Base-by-base conservation (phyloP, 2,888 invertebrate genomes). In the Catocala nupta region DNA sequence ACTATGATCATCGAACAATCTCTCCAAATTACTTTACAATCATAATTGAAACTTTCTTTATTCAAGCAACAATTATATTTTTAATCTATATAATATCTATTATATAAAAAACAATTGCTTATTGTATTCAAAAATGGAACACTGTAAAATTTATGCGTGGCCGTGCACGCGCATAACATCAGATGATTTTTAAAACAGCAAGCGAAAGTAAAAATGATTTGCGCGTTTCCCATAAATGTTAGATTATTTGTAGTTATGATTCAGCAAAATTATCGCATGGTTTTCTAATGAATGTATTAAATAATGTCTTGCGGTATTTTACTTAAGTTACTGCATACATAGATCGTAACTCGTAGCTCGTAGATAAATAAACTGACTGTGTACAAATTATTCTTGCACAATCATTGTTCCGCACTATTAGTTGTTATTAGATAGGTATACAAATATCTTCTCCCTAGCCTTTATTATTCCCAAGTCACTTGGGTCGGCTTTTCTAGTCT, bases 81-180 rank as follows among this genome's bases (percentile, higher is more conserved):
- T 70, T 63, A 59, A 70, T 71, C 65, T 70, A n/a, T 36, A 47
- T 61, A 39, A 53, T 62, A 42, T 13, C 53, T 59, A 51, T 77
- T 71, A 68, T 52, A 49, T 66, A 65, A 76, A 70, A 63, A 60
- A 52, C 54, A 66, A 73, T 63, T 25, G 53, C 58, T 0, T 4
- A 39, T 61, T 48, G 49, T 54, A 61, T 63, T 58, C 33, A 58
- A 59, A 71, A 55, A 66, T 44, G 59, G 42, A 68, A 66, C 36
- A 51, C 25, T 60, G 57, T 55, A 39, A 65, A 56, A 33, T 67
- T 54, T 33, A 59, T 42, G 55, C 58, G 44, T 59, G 45, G 33
- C 12, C 54, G 64, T 49, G 50, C 43, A 57, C 57, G 47, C 42
- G 49, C 56, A 52, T 11, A 47, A 55, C 42, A 45, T 39, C 11